A percentile compares a stretch with the other conserved stretches of the same genome.
phyloP scores from a whole-genome alignment of 2,113 vertebrate species.

The Arizona elegans region DNA sequence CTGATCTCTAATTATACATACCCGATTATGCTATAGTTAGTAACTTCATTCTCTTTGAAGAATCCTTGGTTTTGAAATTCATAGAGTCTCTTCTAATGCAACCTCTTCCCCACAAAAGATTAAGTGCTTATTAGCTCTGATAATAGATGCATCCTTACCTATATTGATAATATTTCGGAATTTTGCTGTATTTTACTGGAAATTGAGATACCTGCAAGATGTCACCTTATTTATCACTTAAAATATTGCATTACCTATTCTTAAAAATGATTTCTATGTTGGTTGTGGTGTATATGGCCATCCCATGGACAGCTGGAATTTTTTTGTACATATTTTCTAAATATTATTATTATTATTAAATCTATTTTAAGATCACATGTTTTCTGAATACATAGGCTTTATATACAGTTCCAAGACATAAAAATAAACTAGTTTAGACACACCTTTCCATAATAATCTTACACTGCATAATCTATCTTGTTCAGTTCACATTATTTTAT shows the following conservation, averaged over 20 bases:
- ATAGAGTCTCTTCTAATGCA: not conserved
- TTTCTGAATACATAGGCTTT: no score
- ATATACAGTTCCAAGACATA: not conserved
- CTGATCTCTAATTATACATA: not conserved
- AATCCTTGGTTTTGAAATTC: not conserved
- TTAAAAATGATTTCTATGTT: not conserved
- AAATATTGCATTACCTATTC: not conserved
- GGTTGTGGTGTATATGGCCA: not conserved
- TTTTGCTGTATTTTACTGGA: not conserved
- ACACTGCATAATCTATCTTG: not conserved
- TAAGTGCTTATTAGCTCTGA: not conserved
- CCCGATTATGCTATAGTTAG: not conserved
- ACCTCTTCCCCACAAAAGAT: not conserved
- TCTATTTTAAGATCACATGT: not conserved
- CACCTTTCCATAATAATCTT: not conserved
- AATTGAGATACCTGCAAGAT: not conserved
- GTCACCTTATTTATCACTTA: not conserved
- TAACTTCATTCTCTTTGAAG: not conserved
- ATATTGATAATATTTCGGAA: not conserved
- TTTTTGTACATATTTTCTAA: not conserved
- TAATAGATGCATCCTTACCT: not conserved
- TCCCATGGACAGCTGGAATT: not conserved
- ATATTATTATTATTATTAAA: not conserved
- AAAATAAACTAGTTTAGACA: not conserved
- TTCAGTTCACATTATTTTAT: not conserved